These are phyloP conservation scores for Panzeria rudis DNA, from an alignment of 2,888 invertebrate genomes.

Conservation along the genomic window DNA sequence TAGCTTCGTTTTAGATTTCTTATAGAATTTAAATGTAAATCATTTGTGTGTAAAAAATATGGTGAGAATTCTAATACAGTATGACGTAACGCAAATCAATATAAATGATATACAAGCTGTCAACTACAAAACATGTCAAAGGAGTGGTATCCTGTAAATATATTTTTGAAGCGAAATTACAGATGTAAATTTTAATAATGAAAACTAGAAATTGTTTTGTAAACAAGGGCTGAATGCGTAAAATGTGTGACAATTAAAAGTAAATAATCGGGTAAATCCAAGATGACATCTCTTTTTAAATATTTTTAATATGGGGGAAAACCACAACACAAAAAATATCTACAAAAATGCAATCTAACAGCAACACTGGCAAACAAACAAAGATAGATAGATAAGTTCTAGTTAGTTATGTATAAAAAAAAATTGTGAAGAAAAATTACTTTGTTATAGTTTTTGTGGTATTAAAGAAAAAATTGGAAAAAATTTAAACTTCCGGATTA, in stretches of 20 bases:
- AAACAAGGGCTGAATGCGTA: slow-evolving; percentile 41
- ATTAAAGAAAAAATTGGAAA: no score
- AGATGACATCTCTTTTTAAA: slow-evolving; percentile 6
- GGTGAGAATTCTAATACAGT: slow-evolving; percentile 39
- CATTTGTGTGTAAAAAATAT: neutral
- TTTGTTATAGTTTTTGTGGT: no score
- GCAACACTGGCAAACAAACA: no score
- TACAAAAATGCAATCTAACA: no score
- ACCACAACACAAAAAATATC: neutral
- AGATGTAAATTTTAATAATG: slow-evolving; percentile 30
- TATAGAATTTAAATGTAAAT: neutral
- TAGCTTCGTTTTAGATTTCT: neutral
- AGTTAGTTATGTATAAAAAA: no score
- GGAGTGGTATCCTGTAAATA: slow-evolving; percentile 68
- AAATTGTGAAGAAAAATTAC: no score
- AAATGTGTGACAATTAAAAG: slow-evolving; percentile 1
- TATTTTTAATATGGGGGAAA: neutral
- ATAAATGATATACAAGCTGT: slow-evolving; percentile 48
- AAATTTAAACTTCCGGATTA: no score
- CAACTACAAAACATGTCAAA: slow-evolving; percentile 52
- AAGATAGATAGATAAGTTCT: no score
- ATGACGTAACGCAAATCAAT: slow-evolving; percentile 60
- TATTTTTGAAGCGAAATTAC: slow-evolving; percentile 9
- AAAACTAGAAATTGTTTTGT: slow-evolving; percentile 10
- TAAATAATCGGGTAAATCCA: slow-evolving; percentile 40